Conservation (phyloP, 2,797 vertebrate genomes). For the Hozukius guyotensis region DNA sequence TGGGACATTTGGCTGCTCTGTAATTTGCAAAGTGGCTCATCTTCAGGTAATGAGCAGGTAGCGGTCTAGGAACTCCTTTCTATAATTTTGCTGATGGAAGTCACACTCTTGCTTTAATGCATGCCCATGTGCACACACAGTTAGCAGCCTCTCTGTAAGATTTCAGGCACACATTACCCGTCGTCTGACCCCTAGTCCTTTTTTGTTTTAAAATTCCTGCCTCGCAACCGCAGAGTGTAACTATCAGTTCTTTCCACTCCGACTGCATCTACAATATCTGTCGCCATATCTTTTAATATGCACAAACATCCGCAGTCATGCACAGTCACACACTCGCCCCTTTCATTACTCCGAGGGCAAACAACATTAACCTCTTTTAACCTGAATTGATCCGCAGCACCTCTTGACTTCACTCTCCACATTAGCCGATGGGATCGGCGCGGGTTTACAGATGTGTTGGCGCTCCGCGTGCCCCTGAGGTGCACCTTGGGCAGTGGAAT, state of each 20-base stretch:
- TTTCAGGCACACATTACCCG: not conserved
- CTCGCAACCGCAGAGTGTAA: not conserved
- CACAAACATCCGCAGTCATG: slow-evolving; percentile 37
- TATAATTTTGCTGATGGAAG: slow-evolving; percentile 58
- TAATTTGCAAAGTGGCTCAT: slow-evolving; percentile 75
- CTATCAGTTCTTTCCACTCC: not conserved
- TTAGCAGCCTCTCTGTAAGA: not conserved
- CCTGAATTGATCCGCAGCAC: slow-evolving; percentile 42
- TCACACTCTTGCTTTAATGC: slow-evolving; percentile 31
- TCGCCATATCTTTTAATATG: slow-evolving; percentile 9
- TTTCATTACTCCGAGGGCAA: slow-evolving; percentile 40
- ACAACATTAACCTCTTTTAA: slow-evolving; percentile 62
- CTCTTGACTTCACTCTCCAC: slow-evolving; percentile 22
- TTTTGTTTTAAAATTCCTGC: not conserved
- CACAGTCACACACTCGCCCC: slow-evolving; percentile 23
- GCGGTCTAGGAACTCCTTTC: slow-evolving; percentile 41
- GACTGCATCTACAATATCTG: not conserved
- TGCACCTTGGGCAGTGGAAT: not conserved
- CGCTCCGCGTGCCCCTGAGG: not conserved
- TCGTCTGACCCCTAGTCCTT: not conserved
- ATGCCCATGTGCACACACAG: not conserved
- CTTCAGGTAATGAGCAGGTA: slow-evolving; percentile 72
- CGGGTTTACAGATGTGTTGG: not conserved
- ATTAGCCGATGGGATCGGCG: slow-evolving; percentile 29
- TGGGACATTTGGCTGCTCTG: slow-evolving; percentile 65